phyloP scores from a whole-genome alignment of 2,888 invertebrate genomes.

The Brachypalpus laphriformis region DNA sequence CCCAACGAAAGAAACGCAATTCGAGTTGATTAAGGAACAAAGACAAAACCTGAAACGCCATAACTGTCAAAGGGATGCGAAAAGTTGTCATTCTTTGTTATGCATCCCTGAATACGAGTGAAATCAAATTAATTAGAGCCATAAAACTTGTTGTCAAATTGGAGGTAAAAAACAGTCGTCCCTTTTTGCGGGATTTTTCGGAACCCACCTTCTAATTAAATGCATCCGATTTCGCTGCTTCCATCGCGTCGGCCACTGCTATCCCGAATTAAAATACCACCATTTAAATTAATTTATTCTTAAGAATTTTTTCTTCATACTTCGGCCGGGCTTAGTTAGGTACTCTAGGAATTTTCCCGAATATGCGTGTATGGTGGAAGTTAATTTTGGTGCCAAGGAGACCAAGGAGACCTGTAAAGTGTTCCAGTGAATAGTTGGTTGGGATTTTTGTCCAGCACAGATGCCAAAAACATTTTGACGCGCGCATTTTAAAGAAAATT shows the following conservation, averaged over 20 bases:
- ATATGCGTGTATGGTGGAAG: slow-evolving; percentile 25
- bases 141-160: slow-evolving; percentile 58
- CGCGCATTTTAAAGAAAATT: slow-evolving; percentile 51
- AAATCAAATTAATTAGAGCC: slow-evolving; percentile 67
- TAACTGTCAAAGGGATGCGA: slow-evolving; percentile 66
- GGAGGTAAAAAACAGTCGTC: slow-evolving; percentile 8
- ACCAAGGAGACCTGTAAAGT: slow-evolving; percentile 12
- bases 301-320: slow-evolving; percentile 8
- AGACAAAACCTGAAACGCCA: slow-evolving; percentile 63
- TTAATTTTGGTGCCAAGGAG: slow-evolving; percentile 46
- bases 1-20: slow-evolving; percentile 32
- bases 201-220: slow-evolving; percentile 41
- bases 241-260: slow-evolving; percentile 9
- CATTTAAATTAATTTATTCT: slow-evolving; percentile 67
- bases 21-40: slow-evolving; percentile 65
- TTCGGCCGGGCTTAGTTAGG: slow-evolving; percentile 1
- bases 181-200: neutral
- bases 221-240: slow-evolving; percentile 18
- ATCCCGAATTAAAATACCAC: slow-evolving; percentile 51
- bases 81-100: slow-evolving; percentile 67
- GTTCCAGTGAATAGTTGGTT: slow-evolving; percentile 9
- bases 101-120: slow-evolving; percentile 60
- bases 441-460: slow-evolving; percentile 33
- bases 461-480: slow-evolving; percentile 45
- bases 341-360: slow-evolving; percentile 54